Base-by-base conservation (phyloP, 2,113 vertebrate genomes). In the Anolis carolinensis region DNA sequence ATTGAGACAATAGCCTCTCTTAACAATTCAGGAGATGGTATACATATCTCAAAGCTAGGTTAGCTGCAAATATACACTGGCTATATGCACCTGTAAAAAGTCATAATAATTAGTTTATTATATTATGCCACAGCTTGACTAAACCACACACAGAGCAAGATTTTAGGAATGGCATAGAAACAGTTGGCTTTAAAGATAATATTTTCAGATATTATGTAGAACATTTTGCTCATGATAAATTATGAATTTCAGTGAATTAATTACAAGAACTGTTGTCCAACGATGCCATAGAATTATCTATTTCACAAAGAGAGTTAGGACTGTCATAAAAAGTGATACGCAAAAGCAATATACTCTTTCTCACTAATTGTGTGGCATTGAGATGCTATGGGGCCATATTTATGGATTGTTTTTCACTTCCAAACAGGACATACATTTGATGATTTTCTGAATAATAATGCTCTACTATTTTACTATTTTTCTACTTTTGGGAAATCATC, bases 81-180 rank as follows among this genome's bases (percentile, higher is more conserved):
- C 90, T 76, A 89, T 0, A 86, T 86, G 89, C 87, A 83, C 89
- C 89, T 73, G 36, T 89, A 90, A 84, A 90, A 93, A 82, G 76
- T 76, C 72, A 82, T 85, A 70, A 87, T 87, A 87, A 85, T 87
- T 81, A 67, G n/a, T 92, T 92, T 77, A 89, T 39, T 90, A 90
- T 89, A 65, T 84, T 91, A 92, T 52, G 25, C n/a, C 55, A 75
- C 82, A 65, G 55, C 1, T 32, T 48, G 36, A 74, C 62, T 63
- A 73, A 63, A 20, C 9, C 25, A 44, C 39, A 39, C 48, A 44
- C 27, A 65, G 44, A 84, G 16, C 59, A 84, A 48, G 36, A 84
- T 23, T 63, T 44, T 48, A 63, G n/a, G 52, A 20, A 83, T 48
- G 36, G 16, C n/a, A 67, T 62, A 48, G 65, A 39, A 67, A n/a